Conservation (phyloP, 2,113 vertebrate species). For the Planiliza haematocheilus region DNA sequence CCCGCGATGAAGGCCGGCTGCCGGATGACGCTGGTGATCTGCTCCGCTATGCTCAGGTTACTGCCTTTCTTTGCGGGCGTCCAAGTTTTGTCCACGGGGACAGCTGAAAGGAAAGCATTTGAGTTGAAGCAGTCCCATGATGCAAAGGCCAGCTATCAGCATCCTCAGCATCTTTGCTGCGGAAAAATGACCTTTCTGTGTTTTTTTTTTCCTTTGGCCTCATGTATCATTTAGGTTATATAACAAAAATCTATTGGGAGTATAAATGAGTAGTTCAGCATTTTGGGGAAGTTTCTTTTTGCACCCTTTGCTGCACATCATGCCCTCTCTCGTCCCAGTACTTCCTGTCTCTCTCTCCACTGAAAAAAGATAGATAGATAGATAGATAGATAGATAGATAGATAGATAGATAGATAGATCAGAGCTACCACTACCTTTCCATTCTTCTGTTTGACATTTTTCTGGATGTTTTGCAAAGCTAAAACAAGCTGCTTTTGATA, state of each 20-base stretch:
- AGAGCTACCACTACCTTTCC: too few species aligned
- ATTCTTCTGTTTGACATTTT: too few species aligned
- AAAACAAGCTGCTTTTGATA: too few species aligned
- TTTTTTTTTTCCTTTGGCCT: not conserved
- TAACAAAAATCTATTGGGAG: not conserved
- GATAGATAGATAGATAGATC: too few species aligned
- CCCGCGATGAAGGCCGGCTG: slow-evolving; percentile 93
- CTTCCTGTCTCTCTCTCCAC: too few species aligned
- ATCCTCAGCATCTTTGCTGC: not conserved
- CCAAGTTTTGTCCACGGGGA: slow-evolving; percentile 58
- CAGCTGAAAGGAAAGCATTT: slow-evolving; percentile 38
- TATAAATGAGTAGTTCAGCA: not conserved
- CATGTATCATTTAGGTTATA: not conserved
- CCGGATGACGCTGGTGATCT: slow-evolving; percentile 85
- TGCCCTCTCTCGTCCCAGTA: too few species aligned
- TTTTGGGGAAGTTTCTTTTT: not conserved
- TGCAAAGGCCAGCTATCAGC: not conserved
- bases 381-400: too few species aligned
- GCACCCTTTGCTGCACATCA: too few species aligned
- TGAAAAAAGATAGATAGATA: too few species aligned
- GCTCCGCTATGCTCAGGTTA: slow-evolving; percentile 83
- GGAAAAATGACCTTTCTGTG: not conserved
- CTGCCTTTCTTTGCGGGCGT: slow-evolving; percentile 71
- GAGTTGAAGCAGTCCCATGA: not conserved
- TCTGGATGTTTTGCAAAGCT: too few species aligned